Percentiles rank a stretch among this genome's conserved stretches.
These are phyloP conservation scores for Euura saliciscinereae DNA, from an alignment of 1,140 invertebrate genomes.

Conservation along the genomic window DNA sequence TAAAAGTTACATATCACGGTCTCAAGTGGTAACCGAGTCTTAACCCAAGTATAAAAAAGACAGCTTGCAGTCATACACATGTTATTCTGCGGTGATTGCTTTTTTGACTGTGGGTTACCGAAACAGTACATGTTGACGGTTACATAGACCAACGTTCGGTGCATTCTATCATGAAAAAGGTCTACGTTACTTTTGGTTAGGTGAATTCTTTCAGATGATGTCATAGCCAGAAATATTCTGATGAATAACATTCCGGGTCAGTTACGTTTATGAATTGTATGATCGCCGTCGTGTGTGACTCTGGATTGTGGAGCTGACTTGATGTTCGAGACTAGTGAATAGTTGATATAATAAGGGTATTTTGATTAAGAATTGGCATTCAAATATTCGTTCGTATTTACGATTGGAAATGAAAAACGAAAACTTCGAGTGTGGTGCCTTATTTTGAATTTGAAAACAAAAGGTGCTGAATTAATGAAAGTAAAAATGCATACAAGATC, in stretches of 20 bases:
- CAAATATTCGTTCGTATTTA: background rate
- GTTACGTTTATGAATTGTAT: background rate
- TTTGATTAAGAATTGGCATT: background rate
- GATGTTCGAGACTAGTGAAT: background rate
- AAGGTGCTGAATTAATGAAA: conserved; percentile 5
- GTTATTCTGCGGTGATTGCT: too few relatives aligned
- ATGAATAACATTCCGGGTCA: background rate
- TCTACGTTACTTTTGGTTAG: background rate
- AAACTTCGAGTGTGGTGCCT: conserved; percentile 1
- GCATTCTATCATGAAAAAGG: too few relatives aligned
- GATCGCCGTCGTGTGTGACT: background rate
- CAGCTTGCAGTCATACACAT: too few relatives aligned
- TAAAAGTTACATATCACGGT: too few relatives aligned
- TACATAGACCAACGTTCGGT: too few relatives aligned
- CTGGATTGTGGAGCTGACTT: background rate
- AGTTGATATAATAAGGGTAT: background rate
- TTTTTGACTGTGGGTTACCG: too few relatives aligned
- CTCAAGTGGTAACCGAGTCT: too few relatives aligned
- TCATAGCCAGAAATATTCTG: background rate
- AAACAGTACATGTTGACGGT: too few relatives aligned
- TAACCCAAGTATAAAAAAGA: too few relatives aligned
- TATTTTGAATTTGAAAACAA: background rate
- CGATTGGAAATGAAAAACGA: background rate
- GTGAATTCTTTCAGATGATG: background rate
- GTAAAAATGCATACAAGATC: background rate